Conservation (phyloP, 2,888 invertebrate species). For the Xestoiulus laeticollis region DNA sequence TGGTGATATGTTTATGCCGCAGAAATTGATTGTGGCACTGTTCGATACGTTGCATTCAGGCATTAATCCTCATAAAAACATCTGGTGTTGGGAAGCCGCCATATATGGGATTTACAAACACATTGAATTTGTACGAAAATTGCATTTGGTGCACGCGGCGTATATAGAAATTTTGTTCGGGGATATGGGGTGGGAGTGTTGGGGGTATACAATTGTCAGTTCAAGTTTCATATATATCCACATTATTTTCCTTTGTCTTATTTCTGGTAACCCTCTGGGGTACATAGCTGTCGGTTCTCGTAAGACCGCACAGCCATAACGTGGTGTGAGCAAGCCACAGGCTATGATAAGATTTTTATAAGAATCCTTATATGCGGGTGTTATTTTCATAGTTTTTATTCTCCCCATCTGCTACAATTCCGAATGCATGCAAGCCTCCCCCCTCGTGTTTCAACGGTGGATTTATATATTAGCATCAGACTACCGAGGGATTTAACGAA, state of each 20-base stretch:
- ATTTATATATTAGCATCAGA: not conserved
- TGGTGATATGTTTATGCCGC: not conserved
- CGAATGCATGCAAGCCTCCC: not conserved
- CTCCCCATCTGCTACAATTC: not conserved
- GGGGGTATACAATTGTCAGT: not conserved
- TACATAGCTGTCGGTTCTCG: not conserved
- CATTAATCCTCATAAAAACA: conserved; percentile 37
- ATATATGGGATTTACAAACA: conserved; percentile 1
- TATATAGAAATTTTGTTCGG: not conserved
- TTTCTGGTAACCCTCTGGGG: not conserved
- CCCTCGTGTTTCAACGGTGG: not conserved
- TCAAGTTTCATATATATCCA: not conserved
- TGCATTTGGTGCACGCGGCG: not conserved
- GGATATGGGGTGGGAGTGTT: not conserved
- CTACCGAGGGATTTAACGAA: not conserved
- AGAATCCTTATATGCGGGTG: not conserved
- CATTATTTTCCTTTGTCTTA: conserved; percentile 19
- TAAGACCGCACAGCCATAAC: not conserved
- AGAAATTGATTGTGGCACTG: conserved; percentile 23
- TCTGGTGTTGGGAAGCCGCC: not conserved
- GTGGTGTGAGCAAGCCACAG: not conserved
- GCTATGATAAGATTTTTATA: conserved; percentile 2
- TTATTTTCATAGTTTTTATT: not conserved
- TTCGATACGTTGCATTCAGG: conserved; percentile 24
- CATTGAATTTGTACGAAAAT: conserved; percentile 16